phyloP scores from a whole-genome alignment of 2,797 vertebrate species.

The Sebastes trivittatus region DNA sequence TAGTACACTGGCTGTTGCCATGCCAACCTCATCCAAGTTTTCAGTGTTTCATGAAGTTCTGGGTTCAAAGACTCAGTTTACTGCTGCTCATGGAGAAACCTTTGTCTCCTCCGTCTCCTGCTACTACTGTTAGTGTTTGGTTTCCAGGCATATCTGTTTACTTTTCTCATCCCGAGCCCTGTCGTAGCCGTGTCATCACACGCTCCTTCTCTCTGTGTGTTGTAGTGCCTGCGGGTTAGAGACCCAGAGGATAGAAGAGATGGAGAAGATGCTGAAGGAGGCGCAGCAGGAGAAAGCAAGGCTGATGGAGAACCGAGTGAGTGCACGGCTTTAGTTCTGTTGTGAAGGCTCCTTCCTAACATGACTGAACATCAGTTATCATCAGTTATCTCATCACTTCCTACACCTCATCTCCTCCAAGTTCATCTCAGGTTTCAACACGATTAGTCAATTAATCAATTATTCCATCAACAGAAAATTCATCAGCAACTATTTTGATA shows the following conservation, averaged over 20 bases:
- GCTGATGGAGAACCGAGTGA: constrained; percentile 92
- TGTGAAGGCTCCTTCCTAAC: neutral
- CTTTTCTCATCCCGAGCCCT: constrained; percentile 23
- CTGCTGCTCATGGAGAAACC: constrained; percentile 19
- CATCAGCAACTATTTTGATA: neutral
- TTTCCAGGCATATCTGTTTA: constrained; percentile 53
- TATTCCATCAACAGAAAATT: fast-evolving
- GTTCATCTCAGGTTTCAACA: neutral
- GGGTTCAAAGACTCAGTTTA: constrained; percentile 44
- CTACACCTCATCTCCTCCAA: neutral
- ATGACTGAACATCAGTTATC: neutral
- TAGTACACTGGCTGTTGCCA: constrained; percentile 77
- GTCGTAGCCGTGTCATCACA: constrained; percentile 44
- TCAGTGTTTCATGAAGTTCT: constrained; percentile 52
- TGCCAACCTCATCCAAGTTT: constrained; percentile 76
- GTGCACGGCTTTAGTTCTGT: constrained; percentile 29
- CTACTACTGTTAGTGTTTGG: constrained; percentile 36
- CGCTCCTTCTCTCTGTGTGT: constrained; percentile 53
- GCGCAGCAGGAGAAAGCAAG: constrained; percentile 93
- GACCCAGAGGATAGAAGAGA: constrained; percentile 92
- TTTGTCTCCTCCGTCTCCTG: constrained; percentile 33
- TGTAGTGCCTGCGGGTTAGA: constrained; percentile 87
- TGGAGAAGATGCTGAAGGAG: constrained; percentile 97
- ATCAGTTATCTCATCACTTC: neutral
- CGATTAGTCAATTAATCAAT: neutral